Base-by-base conservation (phyloP, 1,140 invertebrate species). In the Streblospio benedicti region DNA sequence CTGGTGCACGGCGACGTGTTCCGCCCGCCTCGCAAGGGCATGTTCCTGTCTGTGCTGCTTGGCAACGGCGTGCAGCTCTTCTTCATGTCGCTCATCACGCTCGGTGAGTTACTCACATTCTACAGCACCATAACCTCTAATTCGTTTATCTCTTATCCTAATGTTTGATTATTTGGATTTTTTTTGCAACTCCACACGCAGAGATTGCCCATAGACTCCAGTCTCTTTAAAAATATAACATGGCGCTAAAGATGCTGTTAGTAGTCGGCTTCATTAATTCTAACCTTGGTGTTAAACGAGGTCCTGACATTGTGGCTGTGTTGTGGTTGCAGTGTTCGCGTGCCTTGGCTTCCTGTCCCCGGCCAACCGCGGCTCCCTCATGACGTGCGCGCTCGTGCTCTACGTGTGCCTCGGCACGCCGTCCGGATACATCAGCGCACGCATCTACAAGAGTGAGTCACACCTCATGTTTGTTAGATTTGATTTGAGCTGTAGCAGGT, bases 311-410 rank as follows among this genome's bases (percentile, higher is more conserved):
- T 41, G 1, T 20, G 18, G 23, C 16, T 14, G 14, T 44, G 25
- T 41, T 23, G 38, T 59, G 23, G 1, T 72, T 80, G 62, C 71
- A 84, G 92, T 90, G 28, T 97, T 99, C 80, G 96, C 96, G 18
- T 98, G 94, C 75, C 81, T 99, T 55, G 96, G 96, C 49, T 99
- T 99, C 78, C 80, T 99, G 20, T 97, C 93, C 28, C 96, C 96
- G 0, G 96, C 96, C 20, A 98, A 99, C 80, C 85, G 96, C 74
- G 96, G 96, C 16, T 91, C 95, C 6, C 76, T 99, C 38, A 98
- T 99, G 94, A 99, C 95, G 3, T 97, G 93, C 79, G 89, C 93
- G 18, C 85, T 97, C 83, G 88, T 83, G 0, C 83, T 95, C 38
- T 99, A 91, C 79, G 94, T 98, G 0, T 86, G 93, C 59, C 82